phyloP scores from a whole-genome alignment of 2,113 vertebrate genomes.

The Glaucidium brasilianum region DNA sequence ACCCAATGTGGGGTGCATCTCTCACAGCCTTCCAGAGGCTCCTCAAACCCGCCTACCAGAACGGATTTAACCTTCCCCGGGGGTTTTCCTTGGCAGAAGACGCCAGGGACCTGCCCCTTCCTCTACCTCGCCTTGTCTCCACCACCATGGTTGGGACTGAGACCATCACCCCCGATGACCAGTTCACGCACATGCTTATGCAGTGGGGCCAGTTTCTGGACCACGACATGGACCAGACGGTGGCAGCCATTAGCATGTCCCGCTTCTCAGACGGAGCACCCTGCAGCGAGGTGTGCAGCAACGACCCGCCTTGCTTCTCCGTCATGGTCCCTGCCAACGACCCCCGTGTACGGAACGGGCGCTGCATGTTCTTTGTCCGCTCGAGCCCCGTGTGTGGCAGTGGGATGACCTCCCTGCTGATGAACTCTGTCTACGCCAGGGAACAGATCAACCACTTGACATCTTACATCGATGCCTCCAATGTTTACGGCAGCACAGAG shows the following conservation, averaged over 20 bases:
- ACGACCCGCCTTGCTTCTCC: conserved; percentile 72
- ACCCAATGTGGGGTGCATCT: conserved; percentile 74
- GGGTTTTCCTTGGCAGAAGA: conserved; percentile 58
- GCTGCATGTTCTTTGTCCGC: conserved; percentile 76
- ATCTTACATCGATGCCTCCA: conserved; percentile 73
- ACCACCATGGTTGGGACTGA: conserved; percentile 69
- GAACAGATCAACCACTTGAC: conserved; percentile 77
- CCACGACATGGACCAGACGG: conserved; percentile 73
- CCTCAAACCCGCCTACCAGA: conserved; percentile 74
- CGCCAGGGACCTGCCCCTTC: conserved; percentile 63
- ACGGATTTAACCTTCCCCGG: conserved; percentile 71
- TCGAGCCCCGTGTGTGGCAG: conserved; percentile 72
- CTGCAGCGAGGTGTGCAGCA: conserved; percentile 71
- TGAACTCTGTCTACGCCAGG: conserved; percentile 73
- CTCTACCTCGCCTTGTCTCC: conserved; percentile 72
- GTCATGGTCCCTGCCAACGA: conserved; percentile 65
- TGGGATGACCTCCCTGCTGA: conserved; percentile 73
- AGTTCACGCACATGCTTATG: conserved; percentile 76
- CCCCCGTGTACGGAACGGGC: conserved; percentile 64
- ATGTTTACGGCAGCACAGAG: conserved; percentile 71
- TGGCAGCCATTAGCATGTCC: conserved; percentile 76
- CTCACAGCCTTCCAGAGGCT: conserved; percentile 75
- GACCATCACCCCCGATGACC: conserved; percentile 65
- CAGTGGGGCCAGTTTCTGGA: conserved; percentile 79
- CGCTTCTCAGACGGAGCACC: conserved; percentile 67